Evolutionary conservation across 2,888 invertebrate genomes (phyloP).

Genomic region (Harpalus rufipes): DNA sequence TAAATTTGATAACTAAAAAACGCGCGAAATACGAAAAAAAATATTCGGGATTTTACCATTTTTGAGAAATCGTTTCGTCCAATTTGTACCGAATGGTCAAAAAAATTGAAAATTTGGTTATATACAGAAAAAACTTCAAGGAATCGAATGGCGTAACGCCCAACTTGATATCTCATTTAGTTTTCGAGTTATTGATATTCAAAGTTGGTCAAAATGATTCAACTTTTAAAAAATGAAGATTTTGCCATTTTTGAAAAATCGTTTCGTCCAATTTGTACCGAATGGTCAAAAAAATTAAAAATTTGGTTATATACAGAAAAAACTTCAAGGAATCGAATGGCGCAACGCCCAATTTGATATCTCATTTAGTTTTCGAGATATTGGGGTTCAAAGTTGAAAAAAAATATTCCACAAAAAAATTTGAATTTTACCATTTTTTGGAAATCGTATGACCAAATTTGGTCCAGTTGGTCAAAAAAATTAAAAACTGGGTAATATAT

Average conservation of each 20-base stretch:
- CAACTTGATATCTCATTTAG: neutral
- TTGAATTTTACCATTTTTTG: too few relatives aligned
- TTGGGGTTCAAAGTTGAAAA: neutral
- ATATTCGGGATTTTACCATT: neutral
- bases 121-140: neutral
- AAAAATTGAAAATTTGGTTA: neutral
- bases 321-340: neutral
- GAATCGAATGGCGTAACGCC: neutral
- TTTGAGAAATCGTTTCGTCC: neutral
- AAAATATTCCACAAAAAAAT: neutral
- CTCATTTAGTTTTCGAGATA: neutral
- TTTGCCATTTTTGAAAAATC: too few relatives aligned
- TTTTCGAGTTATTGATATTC: neutral
- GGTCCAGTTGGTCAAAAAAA: neutral
- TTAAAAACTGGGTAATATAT: neutral
- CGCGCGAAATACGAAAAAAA: neutral
- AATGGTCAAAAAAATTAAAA: slow-evolving; percentile 86
- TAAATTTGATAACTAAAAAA: neutral
- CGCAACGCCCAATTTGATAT: slow-evolving; percentile 76
- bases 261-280: neutral
- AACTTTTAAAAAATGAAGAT: slow-evolving; percentile 98
- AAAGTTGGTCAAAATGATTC: slow-evolving; percentile 74
- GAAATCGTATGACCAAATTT: too few relatives aligned
- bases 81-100: neutral
- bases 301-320: neutral